Evolutionary conservation across 2,797 vertebrate genomes (phyloP).

Genomic region (Lophius americanus): DNA sequence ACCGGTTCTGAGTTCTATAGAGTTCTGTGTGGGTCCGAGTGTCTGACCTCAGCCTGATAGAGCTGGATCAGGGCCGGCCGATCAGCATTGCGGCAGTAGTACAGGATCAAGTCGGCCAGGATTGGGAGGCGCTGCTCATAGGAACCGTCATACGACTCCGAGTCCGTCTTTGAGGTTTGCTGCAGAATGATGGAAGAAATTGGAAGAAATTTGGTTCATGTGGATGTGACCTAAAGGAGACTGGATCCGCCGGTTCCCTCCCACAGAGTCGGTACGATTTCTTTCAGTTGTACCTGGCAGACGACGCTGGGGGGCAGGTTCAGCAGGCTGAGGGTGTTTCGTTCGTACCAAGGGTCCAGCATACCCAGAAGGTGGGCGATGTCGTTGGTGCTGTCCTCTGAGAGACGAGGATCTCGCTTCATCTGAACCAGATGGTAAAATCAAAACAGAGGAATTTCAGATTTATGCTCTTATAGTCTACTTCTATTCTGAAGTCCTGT

Average conservation of each 20-base stretch:
- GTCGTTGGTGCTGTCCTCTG: conserved; percentile 90
- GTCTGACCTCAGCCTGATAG: conserved; percentile 92
- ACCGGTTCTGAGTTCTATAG: too few species aligned
- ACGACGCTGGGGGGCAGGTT: conserved; percentile 88
- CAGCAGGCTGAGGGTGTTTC: conserved; percentile 92
- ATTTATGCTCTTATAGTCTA: background rate
- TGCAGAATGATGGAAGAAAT: conserved; percentile 36
- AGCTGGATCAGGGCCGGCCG: conserved; percentile 91
- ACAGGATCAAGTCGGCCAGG: conserved; percentile 93
- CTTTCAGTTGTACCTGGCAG: conserved; percentile 85
- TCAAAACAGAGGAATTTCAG: background rate
- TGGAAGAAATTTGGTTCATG: background rate
- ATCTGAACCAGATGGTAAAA: conserved; percentile 22
- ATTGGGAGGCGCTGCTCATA: conserved; percentile 88
- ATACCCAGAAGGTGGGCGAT: conserved; percentile 93
- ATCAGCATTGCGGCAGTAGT: conserved; percentile 91
- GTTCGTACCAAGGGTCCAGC: conserved; percentile 97
- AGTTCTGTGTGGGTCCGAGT: background rate
- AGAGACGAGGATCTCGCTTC: conserved; percentile 59
- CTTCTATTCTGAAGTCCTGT: background rate
- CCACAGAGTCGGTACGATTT: too few species aligned
- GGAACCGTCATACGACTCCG: conserved; percentile 76
- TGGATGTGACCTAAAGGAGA: too few species aligned
- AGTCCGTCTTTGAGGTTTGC: conserved; percentile 88
- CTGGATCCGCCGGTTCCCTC: too few species aligned